Base-by-base conservation (phyloP, 1,140 invertebrate genomes). In the Cydia pomonella region DNA sequence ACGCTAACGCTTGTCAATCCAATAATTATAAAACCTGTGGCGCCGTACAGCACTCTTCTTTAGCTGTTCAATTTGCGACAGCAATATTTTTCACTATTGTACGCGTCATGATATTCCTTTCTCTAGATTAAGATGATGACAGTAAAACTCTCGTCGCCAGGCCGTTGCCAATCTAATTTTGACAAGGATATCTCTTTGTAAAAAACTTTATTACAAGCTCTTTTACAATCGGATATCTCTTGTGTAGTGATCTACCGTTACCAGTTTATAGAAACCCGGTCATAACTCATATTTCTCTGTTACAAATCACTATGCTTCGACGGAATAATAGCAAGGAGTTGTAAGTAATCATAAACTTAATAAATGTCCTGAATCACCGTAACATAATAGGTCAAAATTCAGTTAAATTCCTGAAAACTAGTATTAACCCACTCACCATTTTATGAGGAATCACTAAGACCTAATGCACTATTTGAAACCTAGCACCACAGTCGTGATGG, bases 261-360 rank as follows among this genome's bases (percentile, higher is more conserved):
- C n/a, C 29, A 33, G 4, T 69, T 69, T 18, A 64, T 33, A 69
- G 64, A 69, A 69, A 69, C 64, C 64, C 27, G 64, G 64, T 38
- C 29, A 33, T 69, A 69, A 69, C 29, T 33, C 64, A 69, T 69
- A 33, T 69, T 69, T 69, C 64, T 69, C 29, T 69, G 64, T 69
- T 69, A 69, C 64, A 69, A 69, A 84, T 88, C 84, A 88, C 83
- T 84, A 87, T 87, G 90, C 90, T 82, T 89, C 88, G 79, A 87
- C 87, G 88, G 90, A 90, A 81, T 38, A 69, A 69, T 87, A 92
- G 90, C 90, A 92, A 84, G 89, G 89, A 91, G 88, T 92, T 90
- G 90, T 92, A 87, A 92, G 90, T 92, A 92, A 85, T 78, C 59
- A 73, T 82, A 78, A 77, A 72, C 72, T 71, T 77, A 41, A 33